Evolutionary conservation across 2,113 vertebrate genomes (phyloP), one percentile per base, ranked within the genome.

Genomic region (Castor canadensis): DNA sequence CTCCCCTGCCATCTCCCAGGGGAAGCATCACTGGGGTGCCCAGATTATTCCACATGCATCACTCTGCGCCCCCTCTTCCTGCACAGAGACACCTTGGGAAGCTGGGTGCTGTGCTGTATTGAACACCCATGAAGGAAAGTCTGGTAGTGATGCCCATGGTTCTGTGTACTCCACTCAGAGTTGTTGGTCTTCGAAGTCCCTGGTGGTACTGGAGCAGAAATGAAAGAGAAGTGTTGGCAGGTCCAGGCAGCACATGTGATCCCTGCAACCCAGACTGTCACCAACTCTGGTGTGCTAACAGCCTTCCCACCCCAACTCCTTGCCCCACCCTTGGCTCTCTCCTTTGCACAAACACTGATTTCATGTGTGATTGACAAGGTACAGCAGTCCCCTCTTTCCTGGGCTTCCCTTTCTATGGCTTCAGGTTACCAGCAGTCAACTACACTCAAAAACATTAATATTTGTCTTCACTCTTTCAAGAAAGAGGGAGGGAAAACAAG

Each of bases 341-440:
- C 38, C n/a, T 77, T 79, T 75, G 3, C 2, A 32, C 17, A 56
- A n/a, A n/a, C n/a, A n/a, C n/a, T n/a, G n/a, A n/a, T n/a, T n/a
- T n/a, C n/a, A n/a, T n/a, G n/a, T n/a, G n/a, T n/a, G n/a, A n/a
- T n/a, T n/a, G 58, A 30, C 1, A 0, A 71, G 6, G 16, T 4
- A 24, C 47, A 47, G 6, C 0, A 2, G 24, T 16, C 0, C 19
- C 20, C 19, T 5, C 67, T 73, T 20, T 28, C 38, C 52, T 40
- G 8, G 13, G 5, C 16, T 30, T 47, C 66, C 32, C 26, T 26
- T 79, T 49, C 3, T 19, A 0, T 71, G 35, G n/a, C n/a, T n/a
- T n/a, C n/a, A n/a, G n/a, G 7, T 49, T 32, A 49, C 52, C 19
- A 13, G 3, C 20, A 69, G 62, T 28, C 22, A 24, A 9, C 35